These are phyloP conservation scores for Umimayanthus chanpuru DNA, from an alignment of 92 coral and sea anemone species.

Conservation along the genomic window DNA sequence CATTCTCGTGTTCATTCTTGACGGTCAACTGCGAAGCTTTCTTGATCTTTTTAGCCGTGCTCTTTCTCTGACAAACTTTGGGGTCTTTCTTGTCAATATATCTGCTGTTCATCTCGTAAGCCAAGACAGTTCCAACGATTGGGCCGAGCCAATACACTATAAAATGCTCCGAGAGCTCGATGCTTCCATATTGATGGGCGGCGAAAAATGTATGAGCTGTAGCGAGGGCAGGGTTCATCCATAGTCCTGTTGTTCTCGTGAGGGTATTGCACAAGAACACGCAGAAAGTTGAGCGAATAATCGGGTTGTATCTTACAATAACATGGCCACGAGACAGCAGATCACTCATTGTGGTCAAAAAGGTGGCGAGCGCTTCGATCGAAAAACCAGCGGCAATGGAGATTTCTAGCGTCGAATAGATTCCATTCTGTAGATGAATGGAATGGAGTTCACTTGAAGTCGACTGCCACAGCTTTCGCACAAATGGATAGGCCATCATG, in stretches of 20 bases:
- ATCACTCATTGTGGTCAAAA: constrained; percentile 67
- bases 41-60: constrained; percentile 60
- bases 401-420: constrained; percentile 78
- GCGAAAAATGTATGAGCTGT: constrained; percentile 82
- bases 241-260: constrained; percentile 86
- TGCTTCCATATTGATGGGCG: constrained; percentile 59
- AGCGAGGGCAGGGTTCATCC: constrained; percentile 97
- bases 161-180: constrained; percentile 71
- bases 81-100: constrained; percentile 43
- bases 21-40: constrained; percentile 28
- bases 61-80: constrained; percentile 36
- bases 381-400: constrained; percentile 69
- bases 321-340: constrained; percentile 69
- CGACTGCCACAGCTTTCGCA: constrained; percentile 75
- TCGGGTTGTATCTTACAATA: constrained; percentile 55
- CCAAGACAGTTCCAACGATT: constrained; percentile 71
- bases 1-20: constrained; percentile 29
- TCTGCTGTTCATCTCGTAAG: constrained; percentile 60
- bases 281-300: constrained; percentile 65
- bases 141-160: constrained; percentile 93
- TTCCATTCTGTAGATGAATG: constrained; percentile 71
- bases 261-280: constrained; percentile 68
- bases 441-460: constrained; percentile 76
- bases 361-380: constrained; percentile 82
- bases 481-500: constrained; percentile 77